Percentiles rank a stretch among this genome's conserved stretches.
phyloP scores from a whole-genome alignment of 2,888 invertebrate species.

The Tenthredo livida region DNA sequence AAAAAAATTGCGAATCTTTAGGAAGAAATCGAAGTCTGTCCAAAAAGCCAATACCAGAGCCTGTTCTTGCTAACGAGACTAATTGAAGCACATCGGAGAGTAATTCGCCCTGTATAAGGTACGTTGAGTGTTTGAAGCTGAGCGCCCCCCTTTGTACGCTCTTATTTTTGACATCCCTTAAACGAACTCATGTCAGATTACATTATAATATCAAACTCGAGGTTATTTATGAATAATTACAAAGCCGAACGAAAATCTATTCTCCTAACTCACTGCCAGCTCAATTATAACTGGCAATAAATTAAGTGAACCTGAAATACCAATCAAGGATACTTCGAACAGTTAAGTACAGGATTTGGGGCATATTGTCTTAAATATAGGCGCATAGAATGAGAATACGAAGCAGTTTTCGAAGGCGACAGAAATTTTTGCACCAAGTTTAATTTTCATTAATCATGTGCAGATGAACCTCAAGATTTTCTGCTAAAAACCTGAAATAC shows the following conservation, averaged over 20 bases:
- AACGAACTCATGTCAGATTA: neutral
- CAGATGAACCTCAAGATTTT: neutral
- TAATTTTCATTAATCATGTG: neutral
- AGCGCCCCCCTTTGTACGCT: neutral
- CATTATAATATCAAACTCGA: neutral
- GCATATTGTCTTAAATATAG: neutral
- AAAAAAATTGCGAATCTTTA: neutral
- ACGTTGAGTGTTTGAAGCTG: neutral
- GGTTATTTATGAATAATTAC: neutral
- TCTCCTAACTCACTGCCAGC: neutral
- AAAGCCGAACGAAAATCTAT: neutral
- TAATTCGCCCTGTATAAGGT: neutral
- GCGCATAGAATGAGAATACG: neutral
- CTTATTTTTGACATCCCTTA: neutral
- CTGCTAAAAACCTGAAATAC: neutral
- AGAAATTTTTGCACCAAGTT: neutral
- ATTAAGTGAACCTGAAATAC: neutral
- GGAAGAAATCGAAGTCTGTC: neutral
- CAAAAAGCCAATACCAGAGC: neutral
- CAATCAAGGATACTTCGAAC: neutral
- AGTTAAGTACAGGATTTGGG: neutral
- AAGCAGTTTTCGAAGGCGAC: neutral
- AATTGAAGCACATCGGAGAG: neutral
- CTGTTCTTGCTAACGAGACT: conserved; percentile 7
- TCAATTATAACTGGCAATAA: neutral